phyloP scores from a whole-genome alignment of 30 jellyfish, hydroid and myxozoan genomes.

The Aurelia sp. region DNA sequence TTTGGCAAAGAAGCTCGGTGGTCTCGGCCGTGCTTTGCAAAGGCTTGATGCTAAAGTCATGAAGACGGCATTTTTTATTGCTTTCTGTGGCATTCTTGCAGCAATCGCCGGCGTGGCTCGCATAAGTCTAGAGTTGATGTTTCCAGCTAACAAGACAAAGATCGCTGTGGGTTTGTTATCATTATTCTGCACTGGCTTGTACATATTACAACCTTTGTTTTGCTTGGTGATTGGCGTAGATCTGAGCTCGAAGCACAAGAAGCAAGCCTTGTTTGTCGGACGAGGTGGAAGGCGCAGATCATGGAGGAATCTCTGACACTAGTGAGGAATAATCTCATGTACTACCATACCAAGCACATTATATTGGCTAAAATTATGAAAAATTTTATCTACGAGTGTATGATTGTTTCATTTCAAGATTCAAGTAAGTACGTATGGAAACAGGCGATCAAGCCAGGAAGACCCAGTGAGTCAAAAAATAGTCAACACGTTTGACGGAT shows the following conservation, averaged over 20 bases:
- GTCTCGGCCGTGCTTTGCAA: constrained; percentile 36
- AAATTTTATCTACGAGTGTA: no score
- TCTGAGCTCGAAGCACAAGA: not conserved
- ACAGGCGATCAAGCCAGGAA: no score
- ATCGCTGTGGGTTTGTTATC: not conserved
- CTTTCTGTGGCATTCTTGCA: constrained; percentile 25
- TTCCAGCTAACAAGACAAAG: constrained; percentile 1
- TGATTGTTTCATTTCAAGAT: no score
- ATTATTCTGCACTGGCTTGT: not conserved
- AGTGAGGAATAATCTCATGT: no score
- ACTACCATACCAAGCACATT: no score
- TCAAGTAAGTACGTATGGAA: no score
- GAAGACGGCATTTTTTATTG: constrained; percentile 8
- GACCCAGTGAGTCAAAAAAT: no score
- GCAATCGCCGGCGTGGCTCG: constrained; percentile 1
- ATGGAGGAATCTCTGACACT: constrained; percentile 8
- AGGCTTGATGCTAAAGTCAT: constrained; percentile 19
- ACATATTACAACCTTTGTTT: constrained; percentile 12
- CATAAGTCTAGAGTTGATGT: not conserved
- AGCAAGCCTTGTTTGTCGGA: not conserved
- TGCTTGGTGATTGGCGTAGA: constrained; percentile 38
- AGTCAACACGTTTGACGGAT: no score
- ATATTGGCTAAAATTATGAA: no score
- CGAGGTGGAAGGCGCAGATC: not conserved
- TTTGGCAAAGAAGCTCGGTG: constrained; percentile 43